These are phyloP conservation scores for Carollia perspicillata DNA, from an alignment of 2,113 vertebrate species.

Conservation along the genomic window DNA sequence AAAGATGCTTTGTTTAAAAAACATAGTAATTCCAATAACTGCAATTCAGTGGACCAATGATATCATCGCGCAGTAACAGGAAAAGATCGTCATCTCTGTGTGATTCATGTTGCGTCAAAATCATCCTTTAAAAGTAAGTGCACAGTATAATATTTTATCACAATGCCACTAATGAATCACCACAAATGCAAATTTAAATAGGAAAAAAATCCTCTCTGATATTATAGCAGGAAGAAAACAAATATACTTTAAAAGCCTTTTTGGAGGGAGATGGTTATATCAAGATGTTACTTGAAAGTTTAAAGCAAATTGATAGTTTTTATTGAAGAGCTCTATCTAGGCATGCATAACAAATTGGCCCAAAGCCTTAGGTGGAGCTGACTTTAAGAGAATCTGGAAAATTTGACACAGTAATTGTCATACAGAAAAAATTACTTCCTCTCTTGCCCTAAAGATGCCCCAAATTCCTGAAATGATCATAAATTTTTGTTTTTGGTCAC, in stretches of 20 bases:
- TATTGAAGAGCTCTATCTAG: not conserved
- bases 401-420: not conserved
- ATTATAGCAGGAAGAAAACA: not conserved
- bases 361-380: not conserved
- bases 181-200: constrained; percentile 15
- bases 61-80: not conserved
- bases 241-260: not conserved
- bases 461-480: not conserved
- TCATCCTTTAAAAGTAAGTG: not conserved
- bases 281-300: not conserved
- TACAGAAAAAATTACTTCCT: not conserved
- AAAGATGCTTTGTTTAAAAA: not conserved
- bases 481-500: constrained; percentile 35
- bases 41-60: not conserved
- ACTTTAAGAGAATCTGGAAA: constrained; percentile 9
- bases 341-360: not conserved
- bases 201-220: not conserved
- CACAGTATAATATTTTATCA: constrained; percentile 4
- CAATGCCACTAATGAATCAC: constrained; percentile 2
- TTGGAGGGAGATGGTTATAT: not conserved
- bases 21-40: not conserved
- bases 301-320: not conserved
- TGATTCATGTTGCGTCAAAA: not conserved
- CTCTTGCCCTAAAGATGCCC: not conserved
- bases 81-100: not conserved